These are phyloP conservation scores for Ellobius talpinus DNA, from an alignment of 2,113 vertebrate genomes.

Conservation along the genomic window DNA sequence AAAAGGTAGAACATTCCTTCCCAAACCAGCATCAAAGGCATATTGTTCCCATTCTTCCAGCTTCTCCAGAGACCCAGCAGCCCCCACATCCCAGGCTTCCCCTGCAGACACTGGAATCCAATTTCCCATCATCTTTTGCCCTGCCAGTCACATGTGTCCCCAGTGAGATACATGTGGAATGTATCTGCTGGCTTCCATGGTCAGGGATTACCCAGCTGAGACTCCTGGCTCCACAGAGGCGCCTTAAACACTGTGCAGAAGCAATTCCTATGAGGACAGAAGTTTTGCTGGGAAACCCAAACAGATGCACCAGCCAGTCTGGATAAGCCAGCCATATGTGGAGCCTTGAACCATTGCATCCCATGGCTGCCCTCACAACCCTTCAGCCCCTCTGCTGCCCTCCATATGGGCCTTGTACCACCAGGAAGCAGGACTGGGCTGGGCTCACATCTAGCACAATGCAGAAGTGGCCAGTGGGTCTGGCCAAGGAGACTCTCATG, in stretches of 20 bases:
- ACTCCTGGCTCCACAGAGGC: slow-evolving; percentile 86
- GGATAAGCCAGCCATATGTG: slow-evolving; percentile 82
- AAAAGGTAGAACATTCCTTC: neutral
- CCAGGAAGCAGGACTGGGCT: neutral
- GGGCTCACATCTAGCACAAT: neutral
- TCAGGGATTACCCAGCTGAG: slow-evolving; percentile 89
- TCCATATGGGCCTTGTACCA: neutral
- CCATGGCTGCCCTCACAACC: slow-evolving; percentile 23
- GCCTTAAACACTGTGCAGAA: slow-evolving; percentile 83
- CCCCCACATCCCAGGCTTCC: slow-evolving; percentile 18
- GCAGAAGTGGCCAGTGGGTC: neutral
- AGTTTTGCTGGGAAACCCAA: slow-evolving; percentile 82
- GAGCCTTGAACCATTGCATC: slow-evolving; percentile 62
- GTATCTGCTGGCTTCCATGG: slow-evolving; percentile 90
- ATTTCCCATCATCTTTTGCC: slow-evolving; percentile 85
- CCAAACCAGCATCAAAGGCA: neutral
- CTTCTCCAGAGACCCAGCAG: neutral
- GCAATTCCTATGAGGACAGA: slow-evolving; percentile 85
- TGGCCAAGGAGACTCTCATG: neutral
- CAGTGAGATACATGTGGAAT: slow-evolving; percentile 93
- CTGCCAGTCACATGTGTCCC: slow-evolving; percentile 86
- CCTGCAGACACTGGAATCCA: slow-evolving; percentile 81
- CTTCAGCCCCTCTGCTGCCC: neutral
- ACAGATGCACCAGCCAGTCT: slow-evolving; percentile 56
- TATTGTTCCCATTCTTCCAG: neutral